Percentiles rank a stretch among this genome's conserved stretches.
These are phyloP conservation scores for Mystacornis crossleyi DNA, from an alignment of 2,113 vertebrate genomes.

Conservation along the genomic window DNA sequence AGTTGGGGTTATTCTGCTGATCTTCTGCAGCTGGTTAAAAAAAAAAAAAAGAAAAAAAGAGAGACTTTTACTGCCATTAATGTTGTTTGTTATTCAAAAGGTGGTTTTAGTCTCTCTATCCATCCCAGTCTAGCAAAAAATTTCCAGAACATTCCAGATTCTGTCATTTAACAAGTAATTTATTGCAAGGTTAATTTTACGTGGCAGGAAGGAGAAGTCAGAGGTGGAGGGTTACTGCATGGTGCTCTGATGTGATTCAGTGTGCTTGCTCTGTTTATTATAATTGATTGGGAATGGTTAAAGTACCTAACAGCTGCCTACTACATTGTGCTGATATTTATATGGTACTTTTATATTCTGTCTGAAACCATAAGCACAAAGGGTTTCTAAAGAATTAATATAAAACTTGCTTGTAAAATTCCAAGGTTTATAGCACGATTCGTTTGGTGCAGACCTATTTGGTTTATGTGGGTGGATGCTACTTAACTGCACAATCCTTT, in stretches of 20 bases:
- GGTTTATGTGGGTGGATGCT: conserved; percentile 48
- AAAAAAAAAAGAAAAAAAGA: background rate
- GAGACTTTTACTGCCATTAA: background rate
- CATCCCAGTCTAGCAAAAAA: background rate
- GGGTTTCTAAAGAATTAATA: conserved; percentile 69
- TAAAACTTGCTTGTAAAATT: conserved; percentile 69
- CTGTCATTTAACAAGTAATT: conserved; percentile 33
- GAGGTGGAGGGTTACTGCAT: background rate
- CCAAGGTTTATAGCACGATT: conserved; percentile 56
- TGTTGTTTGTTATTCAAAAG: background rate
- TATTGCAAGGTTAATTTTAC: conserved; percentile 34
- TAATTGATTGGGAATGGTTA: conserved; percentile 61
- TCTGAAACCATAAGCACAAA: conserved; percentile 68
- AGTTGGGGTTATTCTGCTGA: background rate
- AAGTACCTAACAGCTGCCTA: conserved; percentile 51
- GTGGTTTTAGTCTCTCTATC: background rate
- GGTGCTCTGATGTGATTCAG: background rate
- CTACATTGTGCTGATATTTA: conserved; percentile 63
- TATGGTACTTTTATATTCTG: conserved; percentile 64
- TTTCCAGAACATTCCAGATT: background rate
- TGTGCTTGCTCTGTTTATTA: conserved; percentile 45
- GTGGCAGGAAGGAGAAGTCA: conserved; percentile 25
- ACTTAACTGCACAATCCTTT: conserved; percentile 58
- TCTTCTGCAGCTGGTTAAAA: background rate
- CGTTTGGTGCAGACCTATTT: conserved; percentile 53